Evolutionary conservation across 2,113 vertebrate species (phyloP).

Genomic region (Cyprinus carpio): DNA sequence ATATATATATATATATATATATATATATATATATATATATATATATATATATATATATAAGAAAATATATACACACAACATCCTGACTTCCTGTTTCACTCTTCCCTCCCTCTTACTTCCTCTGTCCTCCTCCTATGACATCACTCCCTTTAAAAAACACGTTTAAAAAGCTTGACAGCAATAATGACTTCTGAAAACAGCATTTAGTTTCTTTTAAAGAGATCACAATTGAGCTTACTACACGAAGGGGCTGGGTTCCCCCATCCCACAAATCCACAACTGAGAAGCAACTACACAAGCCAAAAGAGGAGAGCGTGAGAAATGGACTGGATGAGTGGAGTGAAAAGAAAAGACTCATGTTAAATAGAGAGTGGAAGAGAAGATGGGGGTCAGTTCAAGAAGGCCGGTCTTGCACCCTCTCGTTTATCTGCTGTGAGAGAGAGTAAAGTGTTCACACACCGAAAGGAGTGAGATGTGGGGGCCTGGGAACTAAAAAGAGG

Average conservation of each 20-base stretch:
- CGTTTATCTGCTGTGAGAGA: constrained; percentile 46
- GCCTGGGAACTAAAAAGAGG: neutral
- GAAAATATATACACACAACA: neutral
- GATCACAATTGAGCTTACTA: constrained; percentile 17
- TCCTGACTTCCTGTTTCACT: constrained; percentile 30
- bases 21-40: too few species aligned
- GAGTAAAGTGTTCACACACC: constrained; percentile 19
- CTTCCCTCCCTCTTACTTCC: constrained; percentile 20
- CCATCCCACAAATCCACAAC: constrained; percentile 20
- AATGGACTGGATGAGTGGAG: constrained; percentile 14
- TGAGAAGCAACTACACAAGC: constrained; percentile 30
- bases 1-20: too few species aligned
- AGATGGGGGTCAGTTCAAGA: constrained; percentile 37
- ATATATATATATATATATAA: neutral
- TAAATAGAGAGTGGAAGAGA: constrained; percentile 41
- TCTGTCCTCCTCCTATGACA: neutral
- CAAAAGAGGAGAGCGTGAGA: constrained; percentile 48
- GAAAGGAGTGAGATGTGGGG: constrained; percentile 11
- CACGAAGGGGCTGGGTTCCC: constrained; percentile 6
- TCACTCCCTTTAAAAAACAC: constrained; percentile 1
- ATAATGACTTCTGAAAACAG: constrained; percentile 13
- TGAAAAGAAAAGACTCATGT: constrained; percentile 40
- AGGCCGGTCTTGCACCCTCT: constrained; percentile 27
- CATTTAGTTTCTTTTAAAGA: constrained; percentile 37
- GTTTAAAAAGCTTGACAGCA: constrained; percentile 8